Evolutionary conservation across 2,113 vertebrate species (phyloP).

Genomic region (Meleagris gallopavo): DNA sequence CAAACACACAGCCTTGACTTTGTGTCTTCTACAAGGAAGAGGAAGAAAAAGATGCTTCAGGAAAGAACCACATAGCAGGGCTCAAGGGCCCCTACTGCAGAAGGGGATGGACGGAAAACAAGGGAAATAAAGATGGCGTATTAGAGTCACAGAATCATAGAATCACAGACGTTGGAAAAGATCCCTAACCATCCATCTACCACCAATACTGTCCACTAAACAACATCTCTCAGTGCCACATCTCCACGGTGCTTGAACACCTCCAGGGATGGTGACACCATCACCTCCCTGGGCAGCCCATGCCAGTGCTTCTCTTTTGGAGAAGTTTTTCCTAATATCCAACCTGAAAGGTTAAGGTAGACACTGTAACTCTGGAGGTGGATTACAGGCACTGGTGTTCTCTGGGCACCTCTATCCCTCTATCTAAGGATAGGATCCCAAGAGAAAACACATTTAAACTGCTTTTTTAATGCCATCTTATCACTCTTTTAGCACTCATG

Average conservation of each 20-base stretch:
- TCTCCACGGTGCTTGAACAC: no score
- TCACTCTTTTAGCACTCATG: neutral
- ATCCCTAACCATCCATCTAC: no score
- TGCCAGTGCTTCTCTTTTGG: no score
- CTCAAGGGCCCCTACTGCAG: neutral
- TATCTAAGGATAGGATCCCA: neutral
- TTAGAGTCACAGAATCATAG: no score
- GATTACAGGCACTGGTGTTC: neutral
- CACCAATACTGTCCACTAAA: no score
- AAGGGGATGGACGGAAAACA: neutral
- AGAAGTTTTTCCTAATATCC: no score
- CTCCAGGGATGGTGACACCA: no score
- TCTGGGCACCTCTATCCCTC: neutral
- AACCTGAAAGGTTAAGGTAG: neutral
- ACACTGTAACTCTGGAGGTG: neutral
- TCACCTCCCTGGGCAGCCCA: no score
- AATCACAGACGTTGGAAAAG: no score
- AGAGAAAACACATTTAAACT: neutral
- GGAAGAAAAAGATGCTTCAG: neutral
- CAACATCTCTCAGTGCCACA: no score
- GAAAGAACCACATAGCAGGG: neutral
- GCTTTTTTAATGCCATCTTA: neutral
- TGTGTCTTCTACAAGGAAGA: neutral
- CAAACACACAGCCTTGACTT: neutral
- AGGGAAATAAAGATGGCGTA: neutral